Evolutionary conservation across 1,140 invertebrate genomes (phyloP).

Genomic region (Achroia grisella): DNA sequence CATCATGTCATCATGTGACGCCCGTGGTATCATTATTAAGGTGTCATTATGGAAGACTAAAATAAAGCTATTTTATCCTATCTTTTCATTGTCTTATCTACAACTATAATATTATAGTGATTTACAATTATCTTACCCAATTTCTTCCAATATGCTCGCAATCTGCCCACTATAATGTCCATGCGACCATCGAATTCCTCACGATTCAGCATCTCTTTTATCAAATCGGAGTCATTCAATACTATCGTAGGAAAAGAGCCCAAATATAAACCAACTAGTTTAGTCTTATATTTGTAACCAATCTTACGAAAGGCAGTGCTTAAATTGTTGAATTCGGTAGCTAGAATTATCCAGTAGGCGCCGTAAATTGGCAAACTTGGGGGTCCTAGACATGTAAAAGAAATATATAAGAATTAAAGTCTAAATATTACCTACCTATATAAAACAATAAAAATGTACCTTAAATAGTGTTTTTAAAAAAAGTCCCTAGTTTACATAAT

Average conservation of each 20-base stretch:
- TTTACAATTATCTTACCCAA: conserved; percentile 38
- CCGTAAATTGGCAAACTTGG: conserved; percentile 50
- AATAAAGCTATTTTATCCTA: too few species aligned
- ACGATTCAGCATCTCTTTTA: conserved; percentile 50
- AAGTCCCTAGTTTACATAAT: too few species aligned
- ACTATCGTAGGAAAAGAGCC: conserved; percentile 42
- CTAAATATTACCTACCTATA: too few species aligned
- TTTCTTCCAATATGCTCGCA: conserved; percentile 57
- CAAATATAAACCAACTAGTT: conserved; percentile 50
- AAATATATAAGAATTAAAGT: too few species aligned
- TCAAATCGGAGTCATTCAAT: conserved; percentile 42
- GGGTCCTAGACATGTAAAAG: conserved; percentile 31
- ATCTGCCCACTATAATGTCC: conserved; percentile 42
- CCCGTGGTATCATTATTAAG: too few species aligned
- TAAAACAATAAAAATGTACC: too few species aligned
- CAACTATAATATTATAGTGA: too few species aligned
- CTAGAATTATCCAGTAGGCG: conserved; percentile 43
- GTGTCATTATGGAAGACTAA: too few species aligned
- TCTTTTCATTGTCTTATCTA: too few species aligned
- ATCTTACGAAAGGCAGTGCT: conserved; percentile 28
- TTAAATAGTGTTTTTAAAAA: too few species aligned
- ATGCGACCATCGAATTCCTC: conserved; percentile 60
- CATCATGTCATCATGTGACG: too few species aligned
- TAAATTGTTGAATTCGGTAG: conserved; percentile 34
- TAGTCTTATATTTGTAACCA: conserved; percentile 44